A percentile compares a stretch with the other conserved stretches of the same genome.
Conservation (phyloP, 1,140 invertebrate genomes). For the Magallana gigas region DNA sequence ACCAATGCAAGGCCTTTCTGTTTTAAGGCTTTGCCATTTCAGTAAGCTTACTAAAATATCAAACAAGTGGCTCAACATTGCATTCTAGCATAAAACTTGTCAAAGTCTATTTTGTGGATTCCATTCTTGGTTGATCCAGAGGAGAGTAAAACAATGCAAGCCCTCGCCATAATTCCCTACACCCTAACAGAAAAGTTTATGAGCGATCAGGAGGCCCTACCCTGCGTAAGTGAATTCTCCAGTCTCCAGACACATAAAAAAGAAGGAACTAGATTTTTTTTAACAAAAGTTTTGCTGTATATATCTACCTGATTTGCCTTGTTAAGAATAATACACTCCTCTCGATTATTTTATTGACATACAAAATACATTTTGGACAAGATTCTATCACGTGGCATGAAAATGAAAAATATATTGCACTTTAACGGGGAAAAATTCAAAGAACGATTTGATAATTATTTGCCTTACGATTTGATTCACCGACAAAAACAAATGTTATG, state of each 20-base stretch:
- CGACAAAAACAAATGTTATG: neutral
- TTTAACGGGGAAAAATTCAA: too few species aligned
- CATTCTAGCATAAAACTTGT: neutral
- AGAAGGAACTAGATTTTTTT: neutral
- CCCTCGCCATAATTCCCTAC: neutral
- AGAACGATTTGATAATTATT: too few species aligned
- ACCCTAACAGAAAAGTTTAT: too few species aligned
- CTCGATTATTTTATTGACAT: too few species aligned
- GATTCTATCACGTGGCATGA: too few species aligned
- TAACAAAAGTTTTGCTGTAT: neutral
- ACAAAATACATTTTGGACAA: too few species aligned
- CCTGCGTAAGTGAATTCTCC: neutral
- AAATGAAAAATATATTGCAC: too few species aligned
- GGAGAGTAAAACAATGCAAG: too few species aligned
- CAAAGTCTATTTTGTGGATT: neutral
- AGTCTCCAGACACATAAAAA: neutral
- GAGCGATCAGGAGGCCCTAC: too few species aligned
- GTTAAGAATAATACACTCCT: too few species aligned
- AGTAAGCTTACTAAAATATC: neutral
- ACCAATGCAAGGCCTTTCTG: neutral
- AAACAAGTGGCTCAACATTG: neutral
- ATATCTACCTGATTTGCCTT: too few species aligned
- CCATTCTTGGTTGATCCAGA: neutral
- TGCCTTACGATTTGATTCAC: too few species aligned
- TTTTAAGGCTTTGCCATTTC: neutral